Conservation (phyloP, 2,888 invertebrate genomes). For the Kuschelorhynchus macadamiae region DNA sequence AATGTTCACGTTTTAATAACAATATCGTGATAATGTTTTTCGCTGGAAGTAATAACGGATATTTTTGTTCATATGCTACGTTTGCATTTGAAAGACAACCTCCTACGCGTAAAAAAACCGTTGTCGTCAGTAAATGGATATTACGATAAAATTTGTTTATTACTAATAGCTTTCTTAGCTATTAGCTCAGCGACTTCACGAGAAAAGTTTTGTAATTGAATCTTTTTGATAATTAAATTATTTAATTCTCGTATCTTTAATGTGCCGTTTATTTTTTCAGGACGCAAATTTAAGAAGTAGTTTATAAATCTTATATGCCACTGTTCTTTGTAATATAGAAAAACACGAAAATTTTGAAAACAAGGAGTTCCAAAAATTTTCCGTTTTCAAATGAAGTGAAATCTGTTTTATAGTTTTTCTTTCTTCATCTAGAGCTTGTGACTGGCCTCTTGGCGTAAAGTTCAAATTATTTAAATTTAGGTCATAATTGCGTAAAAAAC, state of each 20-base stretch:
- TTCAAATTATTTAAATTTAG: background rate
- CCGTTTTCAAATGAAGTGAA: no score
- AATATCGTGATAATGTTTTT: background rate
- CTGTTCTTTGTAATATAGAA: background rate
- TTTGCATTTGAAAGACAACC: background rate
- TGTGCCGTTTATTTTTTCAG: background rate
- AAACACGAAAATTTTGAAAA: background rate
- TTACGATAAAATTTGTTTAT: no score
- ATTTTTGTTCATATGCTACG: background rate
- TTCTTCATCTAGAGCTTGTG: background rate
- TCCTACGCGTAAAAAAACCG: background rate
- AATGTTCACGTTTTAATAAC: background rate
- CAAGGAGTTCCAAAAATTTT: background rate
- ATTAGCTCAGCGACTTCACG: no score
- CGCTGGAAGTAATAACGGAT: background rate
- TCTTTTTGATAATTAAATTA: no score
- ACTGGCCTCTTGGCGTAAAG: background rate
- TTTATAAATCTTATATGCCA: slow-evolving; percentile 1
- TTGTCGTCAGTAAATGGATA: background rate
- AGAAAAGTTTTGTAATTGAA: no score
- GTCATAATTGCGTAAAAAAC: background rate
- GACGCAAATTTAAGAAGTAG: background rate
- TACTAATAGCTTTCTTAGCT: no score
- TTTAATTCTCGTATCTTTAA: background rate
- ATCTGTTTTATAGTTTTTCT: background rate